Evolutionary conservation across 1,140 invertebrate genomes (phyloP), one percentile per base, ranked within the genome.

Genomic region (Lordiphosa stackelbergi): DNA sequence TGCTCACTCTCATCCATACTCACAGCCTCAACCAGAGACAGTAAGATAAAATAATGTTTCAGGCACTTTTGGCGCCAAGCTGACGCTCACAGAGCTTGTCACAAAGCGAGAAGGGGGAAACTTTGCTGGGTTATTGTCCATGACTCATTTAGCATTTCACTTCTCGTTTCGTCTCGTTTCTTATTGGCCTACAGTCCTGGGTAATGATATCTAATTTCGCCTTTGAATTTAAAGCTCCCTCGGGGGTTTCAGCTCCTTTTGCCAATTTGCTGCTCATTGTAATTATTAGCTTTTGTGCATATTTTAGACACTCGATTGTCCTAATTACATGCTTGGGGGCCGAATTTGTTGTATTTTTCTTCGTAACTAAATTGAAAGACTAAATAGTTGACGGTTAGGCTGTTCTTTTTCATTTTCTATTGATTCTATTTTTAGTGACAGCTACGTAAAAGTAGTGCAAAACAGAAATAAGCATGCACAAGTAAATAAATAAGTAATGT

Each of bases 301-400:
- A 77, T 73, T 77, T 73, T 58, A 78, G 37, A 55, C 46, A 57
- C 61, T 46, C 57, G 31, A 74, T 81, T 79, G 61, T 66, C 60
- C 51, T 70, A 74, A 81, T 74, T 69, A 79, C 57, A 54, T 51
- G 73, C 41, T 41, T 38, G 10, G 34, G 28, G 24, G 52, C 19
- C 28, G 10, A 22, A 22, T 2, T 4, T 22, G 5, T 4, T 22
- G 31, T n/a, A 3, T 42, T 13, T n/a, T 28, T 45, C 42, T 53
- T 10, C 6, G 24, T 42, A 35, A 53, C 11, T 12, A 24, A 0
- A 45, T 28, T 24, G 13, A 10, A 16, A 24, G 22, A 24, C 22
- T 24, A 5, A 24, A 1, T 43, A 10, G 38, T 41, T 11, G 8
- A 3, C 6, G 12, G 2, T 3, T 41, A 16, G 2, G 40, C 2